phyloP scores from a whole-genome alignment of 2,888 invertebrate genomes.

The Noctuana brunneofusca region DNA sequence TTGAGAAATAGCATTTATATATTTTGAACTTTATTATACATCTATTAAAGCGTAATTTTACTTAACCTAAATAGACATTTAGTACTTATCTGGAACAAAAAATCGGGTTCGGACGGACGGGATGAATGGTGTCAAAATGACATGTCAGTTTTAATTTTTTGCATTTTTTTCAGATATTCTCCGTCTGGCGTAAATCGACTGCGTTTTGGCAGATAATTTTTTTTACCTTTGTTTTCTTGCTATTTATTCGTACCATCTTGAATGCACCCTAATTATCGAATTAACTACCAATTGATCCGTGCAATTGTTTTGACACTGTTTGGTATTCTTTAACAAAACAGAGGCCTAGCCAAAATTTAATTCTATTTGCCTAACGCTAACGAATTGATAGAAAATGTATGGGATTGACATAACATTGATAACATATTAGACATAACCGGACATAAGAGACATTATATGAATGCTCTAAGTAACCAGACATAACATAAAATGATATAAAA shows the following conservation, averaged over 20 bases:
- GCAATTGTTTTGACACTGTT: neutral
- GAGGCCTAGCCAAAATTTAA: too few species aligned
- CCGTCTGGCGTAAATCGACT: conserved; percentile 25
- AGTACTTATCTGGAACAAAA: conserved; percentile 43
- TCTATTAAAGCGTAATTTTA: conserved; percentile 37
- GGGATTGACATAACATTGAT: too few species aligned
- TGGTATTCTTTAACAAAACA: neutral
- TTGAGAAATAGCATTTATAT: conserved; percentile 12
- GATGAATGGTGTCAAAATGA: conserved; percentile 81
- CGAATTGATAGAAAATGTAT: too few species aligned
- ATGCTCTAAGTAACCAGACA: too few species aligned
- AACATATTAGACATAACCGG: too few species aligned
- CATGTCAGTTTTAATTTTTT: conserved; percentile 73
- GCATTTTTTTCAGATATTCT: conserved; percentile 50
- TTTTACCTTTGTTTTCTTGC: conserved; percentile 1
- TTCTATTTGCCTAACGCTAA: too few species aligned
- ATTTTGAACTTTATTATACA: conserved; percentile 43
- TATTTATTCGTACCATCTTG: neutral
- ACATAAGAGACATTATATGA: too few species aligned
- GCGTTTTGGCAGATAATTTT: conserved; percentile 7
- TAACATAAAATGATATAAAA: too few species aligned
- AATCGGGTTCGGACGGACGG: conserved; percentile 63
- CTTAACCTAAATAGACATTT: conserved; percentile 13
- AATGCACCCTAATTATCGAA: conserved; percentile 6
- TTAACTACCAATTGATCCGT: neutral